Conservation (phyloP, 2,888 invertebrate species). For the Sphecodes monilicornis region DNA sequence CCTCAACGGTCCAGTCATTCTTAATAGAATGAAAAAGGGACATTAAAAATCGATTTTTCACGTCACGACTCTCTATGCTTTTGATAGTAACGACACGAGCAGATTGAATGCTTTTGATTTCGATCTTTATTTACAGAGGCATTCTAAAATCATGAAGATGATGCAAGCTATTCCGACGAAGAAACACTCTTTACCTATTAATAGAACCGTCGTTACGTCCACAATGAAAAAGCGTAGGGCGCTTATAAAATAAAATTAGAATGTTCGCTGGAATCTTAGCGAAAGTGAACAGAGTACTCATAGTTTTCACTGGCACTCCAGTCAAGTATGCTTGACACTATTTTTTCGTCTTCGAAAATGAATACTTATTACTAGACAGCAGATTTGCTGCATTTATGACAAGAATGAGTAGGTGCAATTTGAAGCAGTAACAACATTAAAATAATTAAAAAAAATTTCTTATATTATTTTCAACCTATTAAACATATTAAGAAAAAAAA, state of each 20-base stretch:
- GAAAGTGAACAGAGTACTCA: not conserved
- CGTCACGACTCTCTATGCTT: not conserved
- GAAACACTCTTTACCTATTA: not conserved
- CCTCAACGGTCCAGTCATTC: not conserved
- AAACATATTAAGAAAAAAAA: not conserved
- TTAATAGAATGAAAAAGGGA: not conserved
- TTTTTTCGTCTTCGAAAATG: not conserved
- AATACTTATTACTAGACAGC: too few relatives aligned
- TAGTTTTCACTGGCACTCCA: not conserved
- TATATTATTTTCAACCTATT: not conserved
- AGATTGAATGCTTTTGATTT: too few relatives aligned
- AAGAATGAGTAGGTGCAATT: too few relatives aligned
- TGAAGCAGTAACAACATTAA: too few relatives aligned
- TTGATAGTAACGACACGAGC: not conserved
- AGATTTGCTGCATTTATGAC: too few relatives aligned
- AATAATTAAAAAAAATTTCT: too few relatives aligned
- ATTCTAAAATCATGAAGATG: not conserved
- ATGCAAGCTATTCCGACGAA: not conserved
- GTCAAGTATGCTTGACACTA: not conserved
- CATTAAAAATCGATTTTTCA: slow-evolving; percentile 4
- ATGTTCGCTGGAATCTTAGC: not conserved
- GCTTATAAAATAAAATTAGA: not conserved
- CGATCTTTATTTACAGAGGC: not conserved
- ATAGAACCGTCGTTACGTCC: not conserved
- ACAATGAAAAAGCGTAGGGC: not conserved